These are phyloP conservation scores for Beroe ovata DNA, from an alignment of 37 sponge, comb jelly and placozoan genomes.

Conservation along the genomic window DNA sequence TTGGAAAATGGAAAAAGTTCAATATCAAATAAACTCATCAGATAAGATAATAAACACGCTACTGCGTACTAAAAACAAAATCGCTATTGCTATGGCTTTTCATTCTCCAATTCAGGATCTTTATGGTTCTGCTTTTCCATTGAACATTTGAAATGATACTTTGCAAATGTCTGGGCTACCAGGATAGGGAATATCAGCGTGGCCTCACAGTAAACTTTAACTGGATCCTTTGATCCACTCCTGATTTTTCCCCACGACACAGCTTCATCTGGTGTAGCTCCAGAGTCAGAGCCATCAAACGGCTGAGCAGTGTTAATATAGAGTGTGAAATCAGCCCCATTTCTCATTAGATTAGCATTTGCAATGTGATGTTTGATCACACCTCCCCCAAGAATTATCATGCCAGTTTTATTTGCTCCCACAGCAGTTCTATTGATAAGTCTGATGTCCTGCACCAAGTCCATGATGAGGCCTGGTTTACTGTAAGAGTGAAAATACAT, in stretches of 20 bases:
- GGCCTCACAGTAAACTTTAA: constrained; percentile 79
- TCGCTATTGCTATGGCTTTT: no score
- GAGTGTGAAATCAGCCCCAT: constrained; percentile 96
- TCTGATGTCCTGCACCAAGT: constrained; percentile 91
- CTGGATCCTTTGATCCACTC: constrained; percentile 67
- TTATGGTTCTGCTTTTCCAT: background rate
- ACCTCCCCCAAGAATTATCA: constrained; percentile 97
- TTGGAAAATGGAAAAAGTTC: no score
- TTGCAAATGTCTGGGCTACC: constrained; percentile 93
- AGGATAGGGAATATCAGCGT: constrained; percentile 87
- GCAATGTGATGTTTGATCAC: constrained; percentile 97
- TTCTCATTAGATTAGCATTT: constrained; percentile 98
- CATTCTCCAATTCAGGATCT: background rate
- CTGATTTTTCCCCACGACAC: constrained; percentile 99
- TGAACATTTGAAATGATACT: background rate
- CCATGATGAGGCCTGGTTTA: constrained; percentile 88
- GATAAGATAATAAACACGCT: no score
- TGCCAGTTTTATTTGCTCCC: constrained; percentile 85
- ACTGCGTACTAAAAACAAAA: no score
- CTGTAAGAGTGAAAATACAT: constrained; percentile 92
- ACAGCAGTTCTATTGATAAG: constrained; percentile 81
- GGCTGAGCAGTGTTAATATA: constrained; percentile 96
- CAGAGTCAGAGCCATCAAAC: constrained; percentile 98
- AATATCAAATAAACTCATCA: no score
- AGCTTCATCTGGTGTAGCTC: constrained; percentile 97